Conservation (phyloP, 2,113 vertebrate genomes). For the Cyanoderma ruficeps region DNA sequence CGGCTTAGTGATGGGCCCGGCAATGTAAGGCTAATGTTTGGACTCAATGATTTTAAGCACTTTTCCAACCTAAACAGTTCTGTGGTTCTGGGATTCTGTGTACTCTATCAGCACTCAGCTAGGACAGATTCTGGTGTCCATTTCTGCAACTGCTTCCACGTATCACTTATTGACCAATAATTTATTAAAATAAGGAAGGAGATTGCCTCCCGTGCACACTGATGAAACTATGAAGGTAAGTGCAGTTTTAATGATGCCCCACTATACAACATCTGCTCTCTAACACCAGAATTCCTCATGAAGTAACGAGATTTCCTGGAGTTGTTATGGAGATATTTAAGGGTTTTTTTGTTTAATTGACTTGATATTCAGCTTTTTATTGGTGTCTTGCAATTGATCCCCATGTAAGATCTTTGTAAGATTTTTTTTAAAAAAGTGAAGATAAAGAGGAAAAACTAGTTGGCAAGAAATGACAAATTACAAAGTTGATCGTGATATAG, state of each 20-base stretch:
- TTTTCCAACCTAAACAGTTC: not conserved
- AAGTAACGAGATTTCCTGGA: not conserved
- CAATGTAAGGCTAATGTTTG: too few relatives aligned
- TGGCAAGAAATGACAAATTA: not conserved
- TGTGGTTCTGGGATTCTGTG: not conserved
- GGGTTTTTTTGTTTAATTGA: not conserved
- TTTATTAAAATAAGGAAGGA: not conserved
- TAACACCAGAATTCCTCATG: not conserved
- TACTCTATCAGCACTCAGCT: not conserved
- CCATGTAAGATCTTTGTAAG: not conserved
- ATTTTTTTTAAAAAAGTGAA: not conserved
- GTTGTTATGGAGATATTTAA: not conserved
- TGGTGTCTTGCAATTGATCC: not conserved
- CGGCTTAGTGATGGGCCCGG: not conserved
- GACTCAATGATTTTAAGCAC: not conserved
- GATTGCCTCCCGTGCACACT: not conserved
- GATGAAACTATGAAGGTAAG: not conserved
- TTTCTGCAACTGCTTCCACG: not conserved
- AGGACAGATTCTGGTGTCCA: not conserved
- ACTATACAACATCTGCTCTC: not conserved
- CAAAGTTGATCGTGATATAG: not conserved
- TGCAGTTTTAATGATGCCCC: rapidly evolving
- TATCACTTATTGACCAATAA: not conserved
- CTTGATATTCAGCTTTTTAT: not conserved
- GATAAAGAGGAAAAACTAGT: not conserved